A percentile compares a stretch with the other conserved stretches of the same genome.
phyloP scores from a whole-genome alignment of 2,888 invertebrate species.

The Busseola fusca region DNA sequence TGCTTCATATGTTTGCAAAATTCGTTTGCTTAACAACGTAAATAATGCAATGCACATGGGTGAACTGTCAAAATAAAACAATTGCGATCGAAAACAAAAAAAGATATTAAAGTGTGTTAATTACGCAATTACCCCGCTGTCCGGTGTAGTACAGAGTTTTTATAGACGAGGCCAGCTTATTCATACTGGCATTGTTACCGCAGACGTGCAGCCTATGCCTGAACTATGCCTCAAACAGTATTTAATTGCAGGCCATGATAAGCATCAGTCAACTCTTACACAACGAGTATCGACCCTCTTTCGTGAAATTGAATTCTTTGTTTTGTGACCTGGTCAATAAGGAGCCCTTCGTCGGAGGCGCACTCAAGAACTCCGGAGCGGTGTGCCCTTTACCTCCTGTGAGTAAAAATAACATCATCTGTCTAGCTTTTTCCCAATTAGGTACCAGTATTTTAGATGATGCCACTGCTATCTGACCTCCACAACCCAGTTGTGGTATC shows the following conservation, averaged over 20 bases:
- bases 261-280: conserved; percentile 32
- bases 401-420: conserved; percentile 7
- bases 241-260: conserved; percentile 22
- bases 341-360: conserved; percentile 39
- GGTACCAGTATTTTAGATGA: neutral
- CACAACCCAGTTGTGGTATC: neutral
- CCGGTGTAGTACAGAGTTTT: no score
- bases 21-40: no score
- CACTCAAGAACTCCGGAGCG: conserved; percentile 27
- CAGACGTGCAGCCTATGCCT: neutral
- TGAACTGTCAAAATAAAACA: neutral
- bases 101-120: no score
- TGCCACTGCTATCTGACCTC: neutral
- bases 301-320: neutral
- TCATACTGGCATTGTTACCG: no score
- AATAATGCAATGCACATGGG: neutral
- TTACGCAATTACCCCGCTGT: no score
- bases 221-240: neutral
- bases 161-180: no score
- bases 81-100: neutral
- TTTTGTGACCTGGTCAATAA: conserved; percentile 34
- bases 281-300: conserved; percentile 45
- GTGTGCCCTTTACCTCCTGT: conserved; percentile 32
- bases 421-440: neutral
- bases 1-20: neutral